A percentile compares a stretch with the other conserved stretches of the same genome.
Conservation (phyloP, 2,113 vertebrate species). For the Daphoenositta chrysoptera region DNA sequence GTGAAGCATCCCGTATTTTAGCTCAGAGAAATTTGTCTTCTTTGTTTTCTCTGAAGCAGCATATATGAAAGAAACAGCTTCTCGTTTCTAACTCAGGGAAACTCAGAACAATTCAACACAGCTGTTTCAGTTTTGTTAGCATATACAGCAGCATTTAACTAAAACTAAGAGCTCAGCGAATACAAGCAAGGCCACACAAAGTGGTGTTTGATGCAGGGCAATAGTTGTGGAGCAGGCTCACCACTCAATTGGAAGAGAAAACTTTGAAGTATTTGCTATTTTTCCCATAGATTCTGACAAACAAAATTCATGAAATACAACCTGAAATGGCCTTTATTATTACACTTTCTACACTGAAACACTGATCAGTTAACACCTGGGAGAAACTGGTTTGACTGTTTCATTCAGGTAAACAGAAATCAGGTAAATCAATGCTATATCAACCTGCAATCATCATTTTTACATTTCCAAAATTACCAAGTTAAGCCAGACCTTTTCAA, state of each 20-base stretch:
- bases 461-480: not conserved
- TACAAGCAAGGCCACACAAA: not conserved
- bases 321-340: not conserved
- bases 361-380: not conserved
- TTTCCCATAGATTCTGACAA: not conserved
- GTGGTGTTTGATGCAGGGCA: not conserved
- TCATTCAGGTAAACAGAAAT: not conserved
- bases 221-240: not conserved
- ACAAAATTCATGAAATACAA: not conserved
- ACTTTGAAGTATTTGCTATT: not conserved
- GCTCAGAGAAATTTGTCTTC: not conserved
- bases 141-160: not conserved
- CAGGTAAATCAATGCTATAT: not conserved
- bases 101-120: not conserved
- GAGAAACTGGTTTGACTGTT: not conserved
- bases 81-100: not conserved
- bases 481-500: constrained; percentile 19
- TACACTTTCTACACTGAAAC: not conserved
- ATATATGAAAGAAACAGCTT: not conserved
- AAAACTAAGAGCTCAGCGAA: not conserved
- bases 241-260: not conserved
- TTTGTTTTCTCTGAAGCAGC: not conserved
- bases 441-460: not conserved
- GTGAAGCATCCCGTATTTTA: not conserved
- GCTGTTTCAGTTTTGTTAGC: not conserved